Percentiles rank a stretch among this genome's conserved stretches.
Evolutionary conservation across 2,888 invertebrate genomes (phyloP).

Genomic region (Catocala sponsa): DNA sequence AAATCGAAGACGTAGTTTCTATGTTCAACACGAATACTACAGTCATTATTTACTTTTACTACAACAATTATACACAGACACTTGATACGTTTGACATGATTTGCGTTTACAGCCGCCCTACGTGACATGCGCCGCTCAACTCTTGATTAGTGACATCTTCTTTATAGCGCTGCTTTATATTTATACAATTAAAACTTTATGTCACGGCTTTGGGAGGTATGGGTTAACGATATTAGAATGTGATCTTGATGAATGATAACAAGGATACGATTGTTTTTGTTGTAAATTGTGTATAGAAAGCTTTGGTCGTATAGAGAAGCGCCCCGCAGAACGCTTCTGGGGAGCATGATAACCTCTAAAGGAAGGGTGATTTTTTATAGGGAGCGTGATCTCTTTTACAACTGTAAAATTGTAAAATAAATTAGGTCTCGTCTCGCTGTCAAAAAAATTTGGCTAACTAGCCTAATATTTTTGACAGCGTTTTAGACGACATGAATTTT

Average conservation of each 20-base stretch:
- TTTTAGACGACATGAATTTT: too few species aligned
- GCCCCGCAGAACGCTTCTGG: too few species aligned
- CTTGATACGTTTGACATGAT: conserved; percentile 52
- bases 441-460: too few species aligned
- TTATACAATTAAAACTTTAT: conserved; percentile 40
- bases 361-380: too few species aligned
- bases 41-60: background rate
- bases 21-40: too few species aligned
- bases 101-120: conserved; percentile 63
- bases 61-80: conserved; percentile 26
- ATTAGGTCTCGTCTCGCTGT: too few species aligned
- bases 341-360: too few species aligned
- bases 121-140: conserved; percentile 54
- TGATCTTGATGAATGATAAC: conserved; percentile 19
- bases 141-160: conserved; percentile 61
- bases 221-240: conserved; percentile 12
- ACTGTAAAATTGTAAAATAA: too few species aligned
- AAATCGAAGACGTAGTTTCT: too few species aligned
- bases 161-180: conserved; percentile 52
- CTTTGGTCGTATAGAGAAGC: too few species aligned
- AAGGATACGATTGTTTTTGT: background rate
- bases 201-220: conserved; percentile 12
- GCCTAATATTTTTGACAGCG: too few species aligned
- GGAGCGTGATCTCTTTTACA: too few species aligned
- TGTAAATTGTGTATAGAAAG: background rate